A percentile compares a stretch with the other conserved stretches of the same genome.
phyloP scores from a whole-genome alignment of 64 coral and sea anemone genomes.

The Montipora capricornis region DNA sequence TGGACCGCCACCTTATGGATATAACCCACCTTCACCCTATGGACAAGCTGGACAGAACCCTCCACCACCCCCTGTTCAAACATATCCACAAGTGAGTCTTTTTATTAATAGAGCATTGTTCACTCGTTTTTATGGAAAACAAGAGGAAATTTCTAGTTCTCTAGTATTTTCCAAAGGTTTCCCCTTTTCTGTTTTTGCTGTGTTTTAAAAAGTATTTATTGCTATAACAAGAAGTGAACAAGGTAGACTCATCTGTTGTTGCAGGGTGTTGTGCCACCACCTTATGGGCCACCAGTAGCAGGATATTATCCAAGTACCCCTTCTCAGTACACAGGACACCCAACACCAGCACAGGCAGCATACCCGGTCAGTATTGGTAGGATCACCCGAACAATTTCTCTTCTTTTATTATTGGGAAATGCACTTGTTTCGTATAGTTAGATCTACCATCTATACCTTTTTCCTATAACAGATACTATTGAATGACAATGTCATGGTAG shows the following conservation, averaged over 20 bases:
- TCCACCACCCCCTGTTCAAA: slow-evolving; percentile 1
- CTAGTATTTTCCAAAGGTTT: no score
- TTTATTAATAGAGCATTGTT: not conserved
- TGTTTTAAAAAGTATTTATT: not conserved
- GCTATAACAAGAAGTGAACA: not conserved
- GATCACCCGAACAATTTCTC: not conserved
- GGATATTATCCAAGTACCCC: not conserved
- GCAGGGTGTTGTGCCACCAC: slow-evolving; percentile 3
- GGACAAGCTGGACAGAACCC: not conserved
- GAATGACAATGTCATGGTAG: no score
- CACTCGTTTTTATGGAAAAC: no score
- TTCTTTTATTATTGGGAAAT: no score
- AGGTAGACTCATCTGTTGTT: not conserved
- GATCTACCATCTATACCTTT: no score
- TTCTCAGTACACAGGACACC: not conserved
- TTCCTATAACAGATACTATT: no score
- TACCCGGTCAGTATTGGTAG: slow-evolving; percentile 14
- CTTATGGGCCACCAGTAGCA: not conserved
- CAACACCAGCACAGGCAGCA: slow-evolving; percentile 34
- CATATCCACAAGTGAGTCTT: not conserved
- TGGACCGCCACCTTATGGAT: slow-evolving; percentile 7
- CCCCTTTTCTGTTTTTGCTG: no score
- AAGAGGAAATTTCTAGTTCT: no score
- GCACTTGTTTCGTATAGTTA: no score
- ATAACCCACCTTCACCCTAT: slow-evolving; percentile 2